These are phyloP conservation scores for Eulemur macaco DNA, from an alignment of 2,113 vertebrate genomes.

Conservation along the genomic window DNA sequence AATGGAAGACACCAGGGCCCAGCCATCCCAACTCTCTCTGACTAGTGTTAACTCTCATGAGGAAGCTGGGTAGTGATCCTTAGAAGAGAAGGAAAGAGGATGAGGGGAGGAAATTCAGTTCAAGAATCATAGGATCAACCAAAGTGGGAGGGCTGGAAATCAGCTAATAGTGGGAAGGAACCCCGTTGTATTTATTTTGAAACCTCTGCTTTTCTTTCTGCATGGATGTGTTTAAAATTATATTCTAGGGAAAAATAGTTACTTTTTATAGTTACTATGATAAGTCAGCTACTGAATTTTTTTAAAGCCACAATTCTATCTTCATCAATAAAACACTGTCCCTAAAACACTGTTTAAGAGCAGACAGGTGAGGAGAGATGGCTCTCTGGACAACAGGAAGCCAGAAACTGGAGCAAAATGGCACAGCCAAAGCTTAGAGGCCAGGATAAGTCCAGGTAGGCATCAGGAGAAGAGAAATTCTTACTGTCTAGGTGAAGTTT, in stretches of 20 bases:
- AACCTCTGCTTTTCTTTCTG: neutral
- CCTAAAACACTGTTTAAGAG: neutral
- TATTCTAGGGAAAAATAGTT: neutral
- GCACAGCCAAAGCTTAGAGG: neutral
- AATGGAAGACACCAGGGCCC: neutral
- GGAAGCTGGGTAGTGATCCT: slow-evolving; percentile 5
- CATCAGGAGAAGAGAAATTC: neutral
- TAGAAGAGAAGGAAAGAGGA: neutral
- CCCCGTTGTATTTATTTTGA: neutral
- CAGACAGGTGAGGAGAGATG: neutral
- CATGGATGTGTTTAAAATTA: neutral
- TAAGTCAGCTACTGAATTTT: neutral
- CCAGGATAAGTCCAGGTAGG: neutral
- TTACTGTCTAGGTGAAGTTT: neutral
- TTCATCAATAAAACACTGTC: neutral
- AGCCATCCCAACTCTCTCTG: neutral
- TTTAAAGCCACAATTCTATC: neutral
- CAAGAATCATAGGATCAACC: neutral
- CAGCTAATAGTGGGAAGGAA: neutral
- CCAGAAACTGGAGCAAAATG: neutral
- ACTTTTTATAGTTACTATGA: slow-evolving; percentile 6
- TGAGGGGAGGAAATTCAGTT: neutral
- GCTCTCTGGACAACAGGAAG: neutral
- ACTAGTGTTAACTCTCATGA: neutral
- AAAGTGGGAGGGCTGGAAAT: neutral